Conservation (phyloP, 2,797 vertebrate genomes). For the Miichthys miiuy region DNA sequence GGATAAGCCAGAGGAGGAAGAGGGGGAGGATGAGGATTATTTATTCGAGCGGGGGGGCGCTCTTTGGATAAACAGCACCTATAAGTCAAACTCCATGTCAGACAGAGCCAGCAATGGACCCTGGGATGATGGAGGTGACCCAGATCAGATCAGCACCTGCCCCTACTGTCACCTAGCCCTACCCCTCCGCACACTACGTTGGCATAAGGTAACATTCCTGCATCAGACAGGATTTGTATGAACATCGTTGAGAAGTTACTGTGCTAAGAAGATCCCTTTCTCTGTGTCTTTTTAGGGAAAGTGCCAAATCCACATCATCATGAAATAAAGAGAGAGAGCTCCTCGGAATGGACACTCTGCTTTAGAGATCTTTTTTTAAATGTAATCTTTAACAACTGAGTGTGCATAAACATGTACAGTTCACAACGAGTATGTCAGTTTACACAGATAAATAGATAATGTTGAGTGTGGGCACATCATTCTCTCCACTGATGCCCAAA, state of each 20-base stretch:
- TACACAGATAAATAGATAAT: no score
- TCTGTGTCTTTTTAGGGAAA: constrained; percentile 66
- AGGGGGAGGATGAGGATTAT: neutral
- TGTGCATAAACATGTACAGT: no score
- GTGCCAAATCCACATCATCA: constrained; percentile 44
- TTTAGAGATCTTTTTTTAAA: neutral
- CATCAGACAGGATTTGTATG: neutral
- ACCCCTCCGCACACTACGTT: constrained; percentile 71
- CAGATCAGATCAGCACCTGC: constrained; percentile 73
- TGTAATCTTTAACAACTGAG: no score
- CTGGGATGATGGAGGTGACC: constrained; percentile 12
- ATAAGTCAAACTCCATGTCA: constrained; percentile 4
- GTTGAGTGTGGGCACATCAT: no score
- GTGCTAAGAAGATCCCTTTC: neutral
- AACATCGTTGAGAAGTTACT: neutral
- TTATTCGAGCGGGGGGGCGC: neutral
- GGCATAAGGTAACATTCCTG: constrained; percentile 78
- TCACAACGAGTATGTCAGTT: no score
- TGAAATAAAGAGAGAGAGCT: constrained; percentile 51
- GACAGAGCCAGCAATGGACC: neutral
- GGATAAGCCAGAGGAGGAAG: neutral
- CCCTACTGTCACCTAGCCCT: constrained; percentile 82
- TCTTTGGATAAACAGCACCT: neutral
- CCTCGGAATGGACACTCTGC: neutral
- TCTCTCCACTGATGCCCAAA: no score